phyloP scores from a whole-genome alignment of 2,888 invertebrate genomes.

The Papilio protenor region DNA sequence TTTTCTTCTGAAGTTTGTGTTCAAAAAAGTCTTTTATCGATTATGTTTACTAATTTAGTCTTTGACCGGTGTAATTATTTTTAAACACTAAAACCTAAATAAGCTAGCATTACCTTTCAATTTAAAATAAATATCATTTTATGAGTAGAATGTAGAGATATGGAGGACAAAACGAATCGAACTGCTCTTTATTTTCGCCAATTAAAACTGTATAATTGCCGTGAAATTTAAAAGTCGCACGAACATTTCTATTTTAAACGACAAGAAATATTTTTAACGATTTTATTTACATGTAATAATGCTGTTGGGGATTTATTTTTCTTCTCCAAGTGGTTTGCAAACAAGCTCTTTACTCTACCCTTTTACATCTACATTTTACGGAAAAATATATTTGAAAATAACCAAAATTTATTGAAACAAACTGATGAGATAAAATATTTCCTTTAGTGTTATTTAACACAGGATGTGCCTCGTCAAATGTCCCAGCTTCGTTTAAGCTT shows the following conservation, averaged over 20 bases:
- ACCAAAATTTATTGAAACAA: not conserved
- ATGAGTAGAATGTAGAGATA: not conserved
- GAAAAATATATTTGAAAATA: not conserved
- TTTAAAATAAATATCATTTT: no score
- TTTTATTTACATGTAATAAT: not conserved
- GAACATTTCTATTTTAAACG: not conserved
- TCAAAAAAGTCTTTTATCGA: not conserved
- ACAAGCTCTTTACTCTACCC: not conserved
- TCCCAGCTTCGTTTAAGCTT: constrained; percentile 34
- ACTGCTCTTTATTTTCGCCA: constrained; percentile 23
- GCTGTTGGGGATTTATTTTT: not conserved
- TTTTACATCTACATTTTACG: not conserved
- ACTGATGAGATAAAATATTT: not conserved
- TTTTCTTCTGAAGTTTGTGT: not conserved
- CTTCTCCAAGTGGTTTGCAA: not conserved
- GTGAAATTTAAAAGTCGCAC: constrained; percentile 22
- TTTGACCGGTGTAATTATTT: not conserved
- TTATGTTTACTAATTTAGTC: not conserved
- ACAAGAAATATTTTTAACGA: not conserved
- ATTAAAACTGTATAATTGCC: constrained; percentile 35
- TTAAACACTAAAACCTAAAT: not conserved
- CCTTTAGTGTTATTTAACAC: constrained; percentile 1
- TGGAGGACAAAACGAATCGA: not conserved
- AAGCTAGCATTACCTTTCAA: no score
- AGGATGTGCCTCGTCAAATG: constrained; percentile 21